A percentile compares a stretch with the other conserved stretches of the same genome.
Evolutionary conservation across 2,113 vertebrate species (phyloP).

Genomic region (Charadrius vociferus): DNA sequence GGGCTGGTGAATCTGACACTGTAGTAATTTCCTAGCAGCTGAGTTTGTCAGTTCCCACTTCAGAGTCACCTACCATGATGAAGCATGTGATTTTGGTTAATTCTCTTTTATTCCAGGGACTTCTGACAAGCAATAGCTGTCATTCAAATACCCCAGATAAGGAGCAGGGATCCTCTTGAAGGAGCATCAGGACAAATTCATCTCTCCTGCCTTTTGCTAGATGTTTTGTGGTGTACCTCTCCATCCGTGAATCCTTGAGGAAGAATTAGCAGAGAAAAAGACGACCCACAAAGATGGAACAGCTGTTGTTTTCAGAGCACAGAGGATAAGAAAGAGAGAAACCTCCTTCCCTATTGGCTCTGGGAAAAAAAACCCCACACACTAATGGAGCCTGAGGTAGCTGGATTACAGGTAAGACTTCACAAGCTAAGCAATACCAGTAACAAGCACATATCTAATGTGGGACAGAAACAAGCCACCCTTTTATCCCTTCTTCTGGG

Average conservation of each 20-base stretch:
- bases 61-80: background rate
- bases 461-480: background rate
- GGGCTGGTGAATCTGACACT: background rate
- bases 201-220: background rate
- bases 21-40: background rate
- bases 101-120: background rate
- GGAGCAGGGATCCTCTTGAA: background rate
- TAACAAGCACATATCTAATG: rapidly evolving
- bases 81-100: background rate
- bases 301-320: background rate
- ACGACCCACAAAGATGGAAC: background rate
- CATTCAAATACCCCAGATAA: background rate
- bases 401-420: background rate
- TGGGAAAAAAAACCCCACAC: background rate
- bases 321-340: background rate
- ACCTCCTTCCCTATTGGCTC: background rate
- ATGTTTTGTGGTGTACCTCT: background rate
- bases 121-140: background rate
- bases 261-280: background rate
- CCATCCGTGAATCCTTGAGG: background rate
- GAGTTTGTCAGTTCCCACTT: background rate
- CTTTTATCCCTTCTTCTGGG: background rate
- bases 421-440: background rate
- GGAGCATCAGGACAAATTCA: background rate
- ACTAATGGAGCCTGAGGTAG: background rate